A percentile compares a stretch with the other conserved stretches of the same genome.
These are phyloP conservation scores for Heliothis subflexa DNA, from an alignment of 1,140 invertebrate species.

Conservation along the genomic window DNA sequence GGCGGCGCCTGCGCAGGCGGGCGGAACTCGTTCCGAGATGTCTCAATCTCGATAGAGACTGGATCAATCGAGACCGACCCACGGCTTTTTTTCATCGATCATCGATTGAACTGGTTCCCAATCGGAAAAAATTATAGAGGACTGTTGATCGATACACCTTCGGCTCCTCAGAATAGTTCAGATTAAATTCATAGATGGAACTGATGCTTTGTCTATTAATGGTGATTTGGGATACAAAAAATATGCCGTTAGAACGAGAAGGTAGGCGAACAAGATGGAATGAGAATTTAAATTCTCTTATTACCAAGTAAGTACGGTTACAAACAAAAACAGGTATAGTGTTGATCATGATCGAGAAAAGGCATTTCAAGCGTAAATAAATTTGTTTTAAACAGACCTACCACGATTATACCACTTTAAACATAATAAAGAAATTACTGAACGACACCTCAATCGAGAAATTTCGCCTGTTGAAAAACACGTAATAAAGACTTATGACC, in stretches of 20 bases:
- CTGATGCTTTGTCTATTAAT: constrained; percentile 29
- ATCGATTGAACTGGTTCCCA: constrained; percentile 74
- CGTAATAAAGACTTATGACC: constrained; percentile 36
- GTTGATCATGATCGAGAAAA: not conserved
- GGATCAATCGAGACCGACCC: constrained; percentile 79
- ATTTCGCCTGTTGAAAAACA: constrained; percentile 22
- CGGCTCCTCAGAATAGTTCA: constrained; percentile 15
- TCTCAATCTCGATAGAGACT: constrained; percentile 81
- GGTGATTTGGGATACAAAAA: constrained; percentile 38
- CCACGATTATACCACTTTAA: not conserved
- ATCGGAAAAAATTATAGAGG: constrained; percentile 66
- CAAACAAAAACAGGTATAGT: not conserved
- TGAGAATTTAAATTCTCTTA: not conserved
- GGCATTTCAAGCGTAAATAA: not conserved
- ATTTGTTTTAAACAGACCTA: not conserved
- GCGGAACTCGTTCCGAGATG: constrained; percentile 82
- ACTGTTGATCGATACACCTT: constrained; percentile 65
- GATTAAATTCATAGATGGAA: constrained; percentile 43
- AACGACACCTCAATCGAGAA: constrained; percentile 21
- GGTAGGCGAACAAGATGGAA: not conserved
- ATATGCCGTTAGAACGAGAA: not conserved
- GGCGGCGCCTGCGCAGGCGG: constrained; percentile 53
- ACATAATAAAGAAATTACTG: constrained; percentile 27
- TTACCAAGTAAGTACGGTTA: not conserved
- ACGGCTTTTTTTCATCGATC: constrained; percentile 76